A percentile compares a stretch with the other conserved stretches of the same genome.
Conservation (phyloP, 2,797 vertebrate genomes). For the Pseudocheirus occidentalis region DNA sequence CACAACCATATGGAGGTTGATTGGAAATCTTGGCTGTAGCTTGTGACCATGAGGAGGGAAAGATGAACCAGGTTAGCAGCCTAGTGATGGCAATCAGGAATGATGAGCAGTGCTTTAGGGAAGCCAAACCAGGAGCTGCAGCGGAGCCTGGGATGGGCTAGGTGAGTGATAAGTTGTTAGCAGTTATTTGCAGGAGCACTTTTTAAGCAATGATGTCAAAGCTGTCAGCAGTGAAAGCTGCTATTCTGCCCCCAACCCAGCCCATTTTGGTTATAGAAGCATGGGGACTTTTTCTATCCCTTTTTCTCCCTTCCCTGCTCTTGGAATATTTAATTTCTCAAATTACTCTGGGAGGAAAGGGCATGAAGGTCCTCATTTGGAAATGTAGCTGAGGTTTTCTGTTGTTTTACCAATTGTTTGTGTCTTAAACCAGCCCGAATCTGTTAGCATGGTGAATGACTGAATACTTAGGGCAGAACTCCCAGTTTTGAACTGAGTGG, state of each 20-base stretch:
- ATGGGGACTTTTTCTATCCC: background rate
- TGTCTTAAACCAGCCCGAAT: background rate
- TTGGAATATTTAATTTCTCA: background rate
- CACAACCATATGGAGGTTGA: background rate
- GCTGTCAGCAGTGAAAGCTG: background rate
- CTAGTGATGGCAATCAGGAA: background rate
- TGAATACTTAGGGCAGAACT: background rate
- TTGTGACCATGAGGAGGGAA: background rate
- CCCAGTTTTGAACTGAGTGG: background rate
- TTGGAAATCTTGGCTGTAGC: background rate
- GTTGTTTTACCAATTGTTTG: background rate
- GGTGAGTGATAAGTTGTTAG: background rate
- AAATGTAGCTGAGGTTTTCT: background rate
- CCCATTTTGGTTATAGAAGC: background rate
- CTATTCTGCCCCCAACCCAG: background rate
- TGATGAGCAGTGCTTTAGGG: background rate
- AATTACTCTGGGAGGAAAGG: background rate
- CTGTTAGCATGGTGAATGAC: background rate
- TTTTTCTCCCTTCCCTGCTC: background rate
- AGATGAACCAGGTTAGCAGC: background rate
- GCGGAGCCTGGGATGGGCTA: background rate
- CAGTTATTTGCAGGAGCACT: background rate
- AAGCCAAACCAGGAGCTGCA: background rate
- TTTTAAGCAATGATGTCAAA: background rate
- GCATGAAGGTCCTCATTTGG: background rate